phyloP scores from a whole-genome alignment of 2,797 vertebrate genomes.

The Anableps anableps region DNA sequence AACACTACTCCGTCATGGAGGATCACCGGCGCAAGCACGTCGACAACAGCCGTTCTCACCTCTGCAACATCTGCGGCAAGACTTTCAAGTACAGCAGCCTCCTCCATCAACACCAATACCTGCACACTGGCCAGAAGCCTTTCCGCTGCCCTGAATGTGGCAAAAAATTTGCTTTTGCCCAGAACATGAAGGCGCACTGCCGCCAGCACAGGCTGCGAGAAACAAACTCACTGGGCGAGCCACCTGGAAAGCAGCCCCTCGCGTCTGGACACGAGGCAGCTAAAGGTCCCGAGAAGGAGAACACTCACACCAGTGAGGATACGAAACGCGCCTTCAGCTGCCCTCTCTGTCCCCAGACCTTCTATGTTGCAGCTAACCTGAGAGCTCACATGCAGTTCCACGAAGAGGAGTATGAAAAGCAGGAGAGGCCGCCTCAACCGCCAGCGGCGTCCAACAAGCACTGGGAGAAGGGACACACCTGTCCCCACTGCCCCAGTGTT shows the following conservation, averaged over 20 bases:
- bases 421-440: slow-evolving; percentile 50
- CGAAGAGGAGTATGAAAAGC: slow-evolving; percentile 77
- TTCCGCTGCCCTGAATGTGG: slow-evolving; percentile 83
- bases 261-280: slow-evolving; percentile 38
- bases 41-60: slow-evolving; percentile 62
- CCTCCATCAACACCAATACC: slow-evolving; percentile 84
- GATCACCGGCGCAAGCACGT: slow-evolving; percentile 82
- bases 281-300: slow-evolving; percentile 69
- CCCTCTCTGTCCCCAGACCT: slow-evolving; percentile 79
- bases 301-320: slow-evolving; percentile 61
- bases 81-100: slow-evolving; percentile 82
- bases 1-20: slow-evolving; percentile 84
- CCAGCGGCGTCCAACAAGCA: slow-evolving; percentile 46
- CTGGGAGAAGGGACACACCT: slow-evolving; percentile 71
- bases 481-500: slow-evolving; percentile 77
- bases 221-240: slow-evolving; percentile 33
- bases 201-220: slow-evolving; percentile 77
- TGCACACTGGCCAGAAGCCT: slow-evolving; percentile 85
- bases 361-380: slow-evolving; percentile 66
- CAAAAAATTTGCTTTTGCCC: slow-evolving; percentile 82
- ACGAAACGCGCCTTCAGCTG: slow-evolving; percentile 72
- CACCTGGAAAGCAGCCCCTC: slow-evolving; percentile 36
- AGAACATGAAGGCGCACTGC: slow-evolving; percentile 85
- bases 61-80: slow-evolving; percentile 82
- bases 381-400: slow-evolving; percentile 83